Percentiles rank a stretch among this genome's conserved stretches.
Conservation (phyloP, 2,888 invertebrate species). For the Drymonia ruficornis region DNA sequence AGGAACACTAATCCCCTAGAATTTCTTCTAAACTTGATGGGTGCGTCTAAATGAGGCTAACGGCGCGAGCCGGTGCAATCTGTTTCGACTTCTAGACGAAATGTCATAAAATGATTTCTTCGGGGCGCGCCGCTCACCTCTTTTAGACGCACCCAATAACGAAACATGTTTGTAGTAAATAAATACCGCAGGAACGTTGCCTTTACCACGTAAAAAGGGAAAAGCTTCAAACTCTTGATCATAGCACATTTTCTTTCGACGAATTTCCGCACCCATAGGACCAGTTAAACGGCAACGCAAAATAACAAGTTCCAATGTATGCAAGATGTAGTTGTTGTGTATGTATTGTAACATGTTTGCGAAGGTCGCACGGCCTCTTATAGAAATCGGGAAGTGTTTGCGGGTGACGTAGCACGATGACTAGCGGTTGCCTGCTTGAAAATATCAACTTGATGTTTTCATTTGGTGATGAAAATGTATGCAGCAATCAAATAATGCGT, state of each 20-base stretch:
- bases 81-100: too few relatives aligned
- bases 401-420: constrained; percentile 41
- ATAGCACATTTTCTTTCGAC: background rate
- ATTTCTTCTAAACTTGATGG: too few relatives aligned
- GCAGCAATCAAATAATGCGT: background rate
- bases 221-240: background rate
- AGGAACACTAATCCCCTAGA: too few relatives aligned
- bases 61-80: too few relatives aligned
- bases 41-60: too few relatives aligned
- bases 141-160: too few relatives aligned
- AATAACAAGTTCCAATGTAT: constrained; percentile 29
- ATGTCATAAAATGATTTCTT: too few relatives aligned
- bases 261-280: background rate
- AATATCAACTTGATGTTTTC: constrained; percentile 14
- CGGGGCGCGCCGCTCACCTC: too few relatives aligned
- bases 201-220: background rate
- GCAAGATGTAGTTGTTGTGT: constrained; percentile 24
- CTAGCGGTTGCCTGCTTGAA: constrained; percentile 25
- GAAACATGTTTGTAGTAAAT: too few relatives aligned
- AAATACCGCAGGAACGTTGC: too few relatives aligned
- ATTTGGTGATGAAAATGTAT: background rate
- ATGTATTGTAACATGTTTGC: constrained; percentile 20
- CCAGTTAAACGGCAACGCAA: constrained; percentile 1
- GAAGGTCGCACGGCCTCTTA: constrained; percentile 68
- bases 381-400: constrained; percentile 71